phyloP scores from a whole-genome alignment of 2,797 vertebrate species.

The Todus mexicanus region DNA sequence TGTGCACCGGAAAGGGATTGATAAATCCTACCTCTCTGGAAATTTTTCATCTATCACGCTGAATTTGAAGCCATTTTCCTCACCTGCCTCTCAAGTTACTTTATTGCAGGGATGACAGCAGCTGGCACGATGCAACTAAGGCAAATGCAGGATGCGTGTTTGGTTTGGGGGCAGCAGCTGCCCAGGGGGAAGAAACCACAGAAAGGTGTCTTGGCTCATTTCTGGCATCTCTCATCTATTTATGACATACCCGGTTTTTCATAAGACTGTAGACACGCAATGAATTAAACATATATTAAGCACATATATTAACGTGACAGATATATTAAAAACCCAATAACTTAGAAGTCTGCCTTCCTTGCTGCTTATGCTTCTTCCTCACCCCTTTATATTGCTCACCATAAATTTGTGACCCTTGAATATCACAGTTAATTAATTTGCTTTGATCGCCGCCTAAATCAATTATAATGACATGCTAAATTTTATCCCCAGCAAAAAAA shows the following conservation, averaged over 20 bases:
- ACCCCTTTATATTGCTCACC: neutral
- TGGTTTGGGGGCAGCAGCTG: neutral
- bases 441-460: conserved; percentile 27
- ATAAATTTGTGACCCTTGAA: conserved; percentile 4
- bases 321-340: neutral
- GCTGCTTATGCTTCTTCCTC: neutral
- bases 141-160: neutral
- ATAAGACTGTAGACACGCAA: neutral
- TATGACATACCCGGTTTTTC: neutral
- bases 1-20: neutral
- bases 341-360: neutral
- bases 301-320: neutral
- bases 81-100: neutral
- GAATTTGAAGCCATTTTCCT: neutral
- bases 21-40: neutral
- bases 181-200: neutral
- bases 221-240: neutral
- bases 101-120: neutral
- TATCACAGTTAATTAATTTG: conserved; percentile 29
- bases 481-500: neutral
- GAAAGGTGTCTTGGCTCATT: neutral
- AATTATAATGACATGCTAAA: neutral
- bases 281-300: neutral
- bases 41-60: neutral
- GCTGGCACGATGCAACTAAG: neutral